Evolutionary conservation across 1,140 invertebrate species (phyloP).

Genomic region (Leptinotarsa texana): DNA sequence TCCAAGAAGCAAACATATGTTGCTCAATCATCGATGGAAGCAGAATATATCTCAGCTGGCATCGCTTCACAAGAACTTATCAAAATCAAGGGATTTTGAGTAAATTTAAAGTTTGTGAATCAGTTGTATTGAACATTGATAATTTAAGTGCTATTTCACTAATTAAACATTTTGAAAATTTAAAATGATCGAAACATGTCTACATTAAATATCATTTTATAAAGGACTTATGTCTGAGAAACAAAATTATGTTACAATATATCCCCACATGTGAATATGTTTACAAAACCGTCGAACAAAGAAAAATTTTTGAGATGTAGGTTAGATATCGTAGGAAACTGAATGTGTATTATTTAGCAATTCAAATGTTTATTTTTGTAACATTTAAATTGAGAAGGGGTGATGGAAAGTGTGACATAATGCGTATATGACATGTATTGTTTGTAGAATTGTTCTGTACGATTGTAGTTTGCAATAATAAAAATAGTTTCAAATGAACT

Average conservation of each 20-base stretch:
- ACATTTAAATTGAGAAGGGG: constrained; percentile 6
- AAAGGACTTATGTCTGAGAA: background rate
- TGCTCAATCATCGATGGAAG: constrained; percentile 20
- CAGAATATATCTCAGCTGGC: constrained; percentile 21
- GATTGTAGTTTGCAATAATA: too few relatives aligned
- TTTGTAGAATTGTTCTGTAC: too few relatives aligned
- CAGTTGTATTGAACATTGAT: constrained; percentile 16
- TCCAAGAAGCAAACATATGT: constrained; percentile 17
- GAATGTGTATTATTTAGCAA: background rate
- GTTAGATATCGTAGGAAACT: background rate
- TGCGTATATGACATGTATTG: too few relatives aligned
- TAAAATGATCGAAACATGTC: constrained; percentile 13
- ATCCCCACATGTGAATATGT: constrained; percentile 11
- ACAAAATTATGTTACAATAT: constrained; percentile 16
- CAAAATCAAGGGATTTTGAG: background rate
- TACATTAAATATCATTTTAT: constrained; percentile 28
- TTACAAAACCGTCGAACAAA: constrained; percentile 8
- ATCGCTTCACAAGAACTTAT: constrained; percentile 9
- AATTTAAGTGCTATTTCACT: constrained; percentile 20
- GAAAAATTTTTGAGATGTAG: constrained; percentile 11
- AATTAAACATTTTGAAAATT: constrained; percentile 22
- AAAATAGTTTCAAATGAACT: too few relatives aligned
- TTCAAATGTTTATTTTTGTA: constrained; percentile 16
- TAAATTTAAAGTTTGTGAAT: constrained; percentile 6
- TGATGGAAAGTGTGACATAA: background rate